These are phyloP conservation scores for Molossus alvarezi DNA, from an alignment of 2,797 vertebrate species.

Conservation along the genomic window DNA sequence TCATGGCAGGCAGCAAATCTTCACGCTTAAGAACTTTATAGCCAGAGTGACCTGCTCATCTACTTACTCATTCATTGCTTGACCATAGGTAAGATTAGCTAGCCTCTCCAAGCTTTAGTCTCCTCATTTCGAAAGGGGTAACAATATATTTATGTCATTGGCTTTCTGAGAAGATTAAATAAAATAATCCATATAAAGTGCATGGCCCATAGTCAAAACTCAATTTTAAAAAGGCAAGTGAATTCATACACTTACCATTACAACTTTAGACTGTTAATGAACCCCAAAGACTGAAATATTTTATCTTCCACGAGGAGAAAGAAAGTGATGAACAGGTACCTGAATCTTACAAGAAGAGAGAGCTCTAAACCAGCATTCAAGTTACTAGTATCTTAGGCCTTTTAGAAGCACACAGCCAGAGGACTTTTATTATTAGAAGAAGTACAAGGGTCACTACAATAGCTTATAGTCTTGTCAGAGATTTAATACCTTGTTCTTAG, in stretches of 20 bases:
- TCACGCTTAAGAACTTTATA: slow-evolving; percentile 52
- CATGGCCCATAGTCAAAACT: neutral
- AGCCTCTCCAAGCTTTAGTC: slow-evolving; percentile 5
- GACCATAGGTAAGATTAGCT: slow-evolving; percentile 1
- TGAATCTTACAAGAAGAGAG: neutral
- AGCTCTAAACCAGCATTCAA: slow-evolving; percentile 26
- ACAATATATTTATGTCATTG: neutral
- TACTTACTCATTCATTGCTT: neutral
- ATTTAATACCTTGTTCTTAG: slow-evolving; percentile 52
- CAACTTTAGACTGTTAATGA: slow-evolving; percentile 49
- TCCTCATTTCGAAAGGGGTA: slow-evolving; percentile 37
- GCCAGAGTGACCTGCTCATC: slow-evolving; percentile 15
- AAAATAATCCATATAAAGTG: neutral
- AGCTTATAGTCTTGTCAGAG: slow-evolving; percentile 41
- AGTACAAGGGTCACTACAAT: neutral
- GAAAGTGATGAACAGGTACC: neutral
- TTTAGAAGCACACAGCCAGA: slow-evolving; percentile 48
- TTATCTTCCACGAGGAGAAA: slow-evolving; percentile 38
- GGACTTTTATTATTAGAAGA: slow-evolving; percentile 70
- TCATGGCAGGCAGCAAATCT: neutral
- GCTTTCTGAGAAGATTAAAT: slow-evolving; percentile 65
- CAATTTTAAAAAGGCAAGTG: slow-evolving; percentile 17
- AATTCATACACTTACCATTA: slow-evolving; percentile 34
- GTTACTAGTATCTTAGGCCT: slow-evolving; percentile 1
- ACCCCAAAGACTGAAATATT: slow-evolving; percentile 21